phyloP scores from a whole-genome alignment of 30 jellyfish, hydroid and myxozoan genomes.

The Hydractinia symbiolongicarpus region DNA sequence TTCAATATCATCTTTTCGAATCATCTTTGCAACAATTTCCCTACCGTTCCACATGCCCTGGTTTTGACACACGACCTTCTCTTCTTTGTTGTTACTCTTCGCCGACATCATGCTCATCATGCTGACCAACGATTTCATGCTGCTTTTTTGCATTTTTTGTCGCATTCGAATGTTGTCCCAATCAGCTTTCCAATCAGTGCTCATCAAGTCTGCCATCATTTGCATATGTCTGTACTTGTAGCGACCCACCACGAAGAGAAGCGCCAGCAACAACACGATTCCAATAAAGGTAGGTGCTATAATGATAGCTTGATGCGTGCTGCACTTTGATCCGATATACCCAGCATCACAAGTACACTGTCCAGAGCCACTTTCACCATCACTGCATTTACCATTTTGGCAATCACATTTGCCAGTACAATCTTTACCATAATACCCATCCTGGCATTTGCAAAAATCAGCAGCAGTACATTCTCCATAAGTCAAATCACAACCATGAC shows the following conservation, averaged over 20 bases:
- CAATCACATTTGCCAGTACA: constrained; percentile 73
- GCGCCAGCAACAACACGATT: neutral
- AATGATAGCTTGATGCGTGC: constrained; percentile 14
- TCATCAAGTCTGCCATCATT: constrained; percentile 47
- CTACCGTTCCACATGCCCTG: constrained; percentile 69
- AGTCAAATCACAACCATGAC: constrained; percentile 28
- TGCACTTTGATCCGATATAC: constrained; percentile 23
- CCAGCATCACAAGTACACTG: constrained; percentile 36
- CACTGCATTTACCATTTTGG: constrained; percentile 59
- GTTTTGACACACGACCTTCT: constrained; percentile 29
- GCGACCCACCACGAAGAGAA: constrained; percentile 21
- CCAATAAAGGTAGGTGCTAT: constrained; percentile 27
- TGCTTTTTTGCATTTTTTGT: constrained; percentile 40
- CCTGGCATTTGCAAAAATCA: constrained; percentile 52
- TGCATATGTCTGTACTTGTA: constrained; percentile 24
- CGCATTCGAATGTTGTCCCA: constrained; percentile 50
- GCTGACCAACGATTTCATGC: constrained; percentile 43
- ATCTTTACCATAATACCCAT: constrained; percentile 44
- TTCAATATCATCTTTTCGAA: constrained; percentile 40
- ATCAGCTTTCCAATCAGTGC: constrained; percentile 63
- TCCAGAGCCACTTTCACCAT: constrained; percentile 53
- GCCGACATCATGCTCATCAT: constrained; percentile 47
- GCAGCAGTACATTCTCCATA: constrained; percentile 72
- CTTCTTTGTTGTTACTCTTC: constrained; percentile 25
- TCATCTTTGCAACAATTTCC: constrained; percentile 40